A percentile compares a stretch with the other conserved stretches of the same genome.
These are phyloP conservation scores for Dicyrtoma fusca DNA, from an alignment of 2,888 invertebrate genomes.

Conservation along the genomic window DNA sequence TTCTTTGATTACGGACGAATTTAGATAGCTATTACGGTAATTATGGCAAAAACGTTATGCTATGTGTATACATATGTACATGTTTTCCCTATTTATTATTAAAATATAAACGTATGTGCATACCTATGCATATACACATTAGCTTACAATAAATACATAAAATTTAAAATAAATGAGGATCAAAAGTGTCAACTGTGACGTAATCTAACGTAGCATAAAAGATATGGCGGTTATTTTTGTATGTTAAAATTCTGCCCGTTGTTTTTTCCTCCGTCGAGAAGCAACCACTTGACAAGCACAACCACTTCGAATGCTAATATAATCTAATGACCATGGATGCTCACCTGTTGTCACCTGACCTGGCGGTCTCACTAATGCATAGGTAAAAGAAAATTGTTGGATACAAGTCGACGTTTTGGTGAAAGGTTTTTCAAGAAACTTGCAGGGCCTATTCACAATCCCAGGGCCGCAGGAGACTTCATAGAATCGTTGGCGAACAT, in stretches of 20 bases:
- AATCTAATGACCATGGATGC: conserved; percentile 50
- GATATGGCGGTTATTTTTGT: no score
- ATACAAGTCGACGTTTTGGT: conserved; percentile 48
- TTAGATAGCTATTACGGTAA: no score
- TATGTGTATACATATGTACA: no score
- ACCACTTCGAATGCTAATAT: conserved; percentile 52
- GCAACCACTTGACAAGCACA: conserved; percentile 51
- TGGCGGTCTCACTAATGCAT: conserved; percentile 48
- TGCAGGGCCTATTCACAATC: conserved; percentile 46
- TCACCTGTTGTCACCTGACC: conserved; percentile 5
- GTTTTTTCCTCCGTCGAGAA: conserved; percentile 17
- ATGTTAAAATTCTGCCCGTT: conserved; percentile 1
- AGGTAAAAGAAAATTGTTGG: conserved; percentile 51
- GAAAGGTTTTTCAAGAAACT: conserved; percentile 47
- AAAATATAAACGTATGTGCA: no score
- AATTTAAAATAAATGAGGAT: no score
- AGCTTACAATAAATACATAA: no score
- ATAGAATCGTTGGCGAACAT: conserved; percentile 50
- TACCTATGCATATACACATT: no score
- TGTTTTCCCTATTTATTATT: no score
- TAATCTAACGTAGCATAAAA: no score
- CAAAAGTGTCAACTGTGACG: no score
- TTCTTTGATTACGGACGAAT: no score
- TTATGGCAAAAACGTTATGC: no score
- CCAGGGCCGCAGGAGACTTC: conserved; percentile 50